Conservation (phyloP, 1,140 invertebrate genomes). For the Pogonomyrmex barbatus region DNA sequence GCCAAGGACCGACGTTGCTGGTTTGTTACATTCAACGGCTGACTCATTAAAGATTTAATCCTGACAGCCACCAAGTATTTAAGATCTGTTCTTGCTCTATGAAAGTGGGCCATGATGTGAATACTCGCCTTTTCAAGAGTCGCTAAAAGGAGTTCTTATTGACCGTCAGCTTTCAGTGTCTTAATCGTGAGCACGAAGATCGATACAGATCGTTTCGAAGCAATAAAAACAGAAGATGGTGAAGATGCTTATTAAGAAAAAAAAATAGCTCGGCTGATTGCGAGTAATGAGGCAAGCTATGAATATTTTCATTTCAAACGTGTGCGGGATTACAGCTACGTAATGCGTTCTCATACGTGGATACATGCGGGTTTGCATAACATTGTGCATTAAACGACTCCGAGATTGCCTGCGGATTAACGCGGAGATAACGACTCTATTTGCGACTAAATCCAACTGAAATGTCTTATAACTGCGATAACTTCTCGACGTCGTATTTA, state of each 20-base stretch:
- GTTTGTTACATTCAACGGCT: constrained; percentile 13
- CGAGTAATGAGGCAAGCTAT: not conserved
- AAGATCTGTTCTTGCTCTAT: constrained; percentile 13
- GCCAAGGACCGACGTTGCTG: constrained; percentile 29
- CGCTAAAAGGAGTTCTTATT: not conserved
- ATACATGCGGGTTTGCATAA: constrained; percentile 31
- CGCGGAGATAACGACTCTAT: constrained; percentile 17
- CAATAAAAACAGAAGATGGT: not conserved
- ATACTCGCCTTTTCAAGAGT: not conserved
- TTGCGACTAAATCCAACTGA: constrained; percentile 43
- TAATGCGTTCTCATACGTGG: not conserved
- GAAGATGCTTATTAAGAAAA: not conserved
- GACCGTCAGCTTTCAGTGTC: not conserved
- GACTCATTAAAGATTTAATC: constrained; percentile 47
- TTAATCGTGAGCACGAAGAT: not conserved
- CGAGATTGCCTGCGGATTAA: constrained; percentile 22
- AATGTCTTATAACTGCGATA: constrained; percentile 39
- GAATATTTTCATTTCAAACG: not conserved
- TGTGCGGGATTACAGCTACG: not conserved
- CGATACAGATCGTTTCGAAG: not conserved
- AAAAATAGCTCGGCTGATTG: not conserved
- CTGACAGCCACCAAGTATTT: not conserved
- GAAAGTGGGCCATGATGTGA: constrained; percentile 23
- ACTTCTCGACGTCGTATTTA: constrained; percentile 37
- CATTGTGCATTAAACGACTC: constrained; percentile 17